Evolutionary conservation across 2,113 vertebrate species (phyloP).

Genomic region (Aegotheles bennettii): DNA sequence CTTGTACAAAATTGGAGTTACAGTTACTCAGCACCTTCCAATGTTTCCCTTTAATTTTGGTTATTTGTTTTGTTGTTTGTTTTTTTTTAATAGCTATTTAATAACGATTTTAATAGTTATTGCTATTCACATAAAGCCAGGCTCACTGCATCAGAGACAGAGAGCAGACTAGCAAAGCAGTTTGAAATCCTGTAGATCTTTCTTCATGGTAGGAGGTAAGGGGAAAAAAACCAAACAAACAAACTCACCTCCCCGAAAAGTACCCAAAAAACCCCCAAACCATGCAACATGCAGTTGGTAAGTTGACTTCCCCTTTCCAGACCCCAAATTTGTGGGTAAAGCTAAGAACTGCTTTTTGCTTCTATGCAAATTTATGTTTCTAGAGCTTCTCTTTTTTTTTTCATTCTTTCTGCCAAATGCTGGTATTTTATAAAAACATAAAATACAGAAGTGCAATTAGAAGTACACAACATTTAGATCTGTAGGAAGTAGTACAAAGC

Average conservation of each 20-base stretch:
- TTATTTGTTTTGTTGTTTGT: no score
- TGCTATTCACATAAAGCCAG: neutral
- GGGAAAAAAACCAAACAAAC: neutral
- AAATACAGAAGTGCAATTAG: neutral
- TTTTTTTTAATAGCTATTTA: neutral
- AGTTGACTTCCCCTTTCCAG: neutral
- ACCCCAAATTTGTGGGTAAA: neutral
- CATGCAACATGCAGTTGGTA: neutral
- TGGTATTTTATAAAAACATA: neutral
- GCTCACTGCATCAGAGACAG: neutral
- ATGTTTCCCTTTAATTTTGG: neutral
- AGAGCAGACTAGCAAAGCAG: neutral
- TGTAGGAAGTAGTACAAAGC: neutral
- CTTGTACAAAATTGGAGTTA: neutral
- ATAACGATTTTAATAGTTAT: neutral
- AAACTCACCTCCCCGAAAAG: rapidly evolving
- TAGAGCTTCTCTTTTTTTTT: neutral
- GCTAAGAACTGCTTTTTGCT: neutral
- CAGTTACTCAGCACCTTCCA: neutral
- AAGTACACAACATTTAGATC: slow-evolving; percentile 2
- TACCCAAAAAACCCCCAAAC: rapidly evolving
- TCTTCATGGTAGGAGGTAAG: neutral
- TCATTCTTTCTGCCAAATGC: neutral
- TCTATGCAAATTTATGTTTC: neutral
- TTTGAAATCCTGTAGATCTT: neutral